Base-by-base conservation (phyloP, 2,113 vertebrate genomes). In the Ctenodactylus gundi region DNA sequence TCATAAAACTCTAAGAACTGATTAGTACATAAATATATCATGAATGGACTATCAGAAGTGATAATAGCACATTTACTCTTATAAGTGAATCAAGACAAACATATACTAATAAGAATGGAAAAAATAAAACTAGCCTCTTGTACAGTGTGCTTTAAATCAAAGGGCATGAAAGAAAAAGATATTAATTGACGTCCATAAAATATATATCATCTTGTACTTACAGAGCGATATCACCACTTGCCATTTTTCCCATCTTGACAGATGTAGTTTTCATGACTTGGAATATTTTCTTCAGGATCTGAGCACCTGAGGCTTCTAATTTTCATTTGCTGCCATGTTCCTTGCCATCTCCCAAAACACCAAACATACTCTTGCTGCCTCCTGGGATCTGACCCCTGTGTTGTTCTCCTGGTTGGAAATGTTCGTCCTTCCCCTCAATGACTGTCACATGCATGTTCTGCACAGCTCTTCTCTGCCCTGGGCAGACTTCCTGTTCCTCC, bases 351-450 rank as follows among this genome's bases (percentile, higher is more conserved):
- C 25, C n/a, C 82, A 20, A 77, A 20, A 57, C 0, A 13, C 4
- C n/a, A 41, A 25, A 18, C n/a, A 36, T 20, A 17, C 23, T 34
- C 46, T 6, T 3, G 3, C 21, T 29, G 27, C 31, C 6, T 64
- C 7, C 27, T 70, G 11, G 29, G n/a, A 44, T 1, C 27, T 36
- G 57, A 20, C 41, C 13, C 12, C 10, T 4, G 39, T 39, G 21
- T 46, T 60, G 15, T 17, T 67, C 72, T 6, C 31, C 46, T 72
- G 29, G n/a, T 75, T 58, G 77, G 60, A 94, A 88, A 55, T 36
- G 7, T 29, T 17, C 4, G 0, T 6, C 49, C 23, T 18, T 18
- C 27, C 39, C 34, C 4, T 9, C 21, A 4, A 13, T 11, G 17
- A 51, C 3, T 87, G 8, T 31, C 2, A 36, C 13, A 25, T 34